These are phyloP conservation scores for Aeoliscus strigatus DNA, from an alignment of 2,797 vertebrate species.

Conservation along the genomic window DNA sequence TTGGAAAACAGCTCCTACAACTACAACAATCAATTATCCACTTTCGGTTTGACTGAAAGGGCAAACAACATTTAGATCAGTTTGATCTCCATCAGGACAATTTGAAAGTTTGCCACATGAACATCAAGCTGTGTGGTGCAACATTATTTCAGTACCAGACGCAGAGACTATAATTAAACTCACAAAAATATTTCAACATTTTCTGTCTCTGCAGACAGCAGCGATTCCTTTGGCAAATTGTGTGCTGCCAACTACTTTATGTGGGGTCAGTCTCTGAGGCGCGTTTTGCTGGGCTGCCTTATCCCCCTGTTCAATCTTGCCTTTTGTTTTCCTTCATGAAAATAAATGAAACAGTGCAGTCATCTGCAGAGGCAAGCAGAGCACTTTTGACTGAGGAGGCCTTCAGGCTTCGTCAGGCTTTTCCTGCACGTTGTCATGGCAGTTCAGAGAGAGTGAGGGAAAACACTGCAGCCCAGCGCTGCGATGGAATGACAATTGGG, in stretches of 20 bases:
- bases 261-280: slow-evolving; percentile 56
- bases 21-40: no score
- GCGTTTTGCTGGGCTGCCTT: slow-evolving; percentile 53
- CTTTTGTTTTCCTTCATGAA: slow-evolving; percentile 69
- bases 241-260: slow-evolving; percentile 32
- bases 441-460: slow-evolving; percentile 64
- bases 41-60: no score
- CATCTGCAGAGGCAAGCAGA: slow-evolving; percentile 64
- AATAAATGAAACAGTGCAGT: slow-evolving; percentile 70
- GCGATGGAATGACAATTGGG: slow-evolving; percentile 63
- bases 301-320: slow-evolving; percentile 60
- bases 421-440: slow-evolving; percentile 66
- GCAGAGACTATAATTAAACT: slow-evolving; percentile 42
- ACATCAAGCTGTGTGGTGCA: slow-evolving; percentile 5
- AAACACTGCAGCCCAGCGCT: slow-evolving; percentile 51
- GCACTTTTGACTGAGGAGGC: slow-evolving; percentile 69
- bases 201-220: slow-evolving; percentile 16
- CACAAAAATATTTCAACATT: slow-evolving; percentile 40
- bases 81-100: slow-evolving; percentile 9
- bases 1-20: no score
- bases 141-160: slow-evolving; percentile 20
- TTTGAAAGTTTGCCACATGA: slow-evolving; percentile 1
- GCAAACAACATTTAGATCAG: slow-evolving; percentile 1
- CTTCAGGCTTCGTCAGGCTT: slow-evolving; percentile 67
- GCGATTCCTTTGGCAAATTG: slow-evolving; percentile 39